Percentiles rank a stretch among this genome's conserved stretches.
Conservation (phyloP, 92 coral and sea anemone species). For the Virgularia gustaviana region DNA sequence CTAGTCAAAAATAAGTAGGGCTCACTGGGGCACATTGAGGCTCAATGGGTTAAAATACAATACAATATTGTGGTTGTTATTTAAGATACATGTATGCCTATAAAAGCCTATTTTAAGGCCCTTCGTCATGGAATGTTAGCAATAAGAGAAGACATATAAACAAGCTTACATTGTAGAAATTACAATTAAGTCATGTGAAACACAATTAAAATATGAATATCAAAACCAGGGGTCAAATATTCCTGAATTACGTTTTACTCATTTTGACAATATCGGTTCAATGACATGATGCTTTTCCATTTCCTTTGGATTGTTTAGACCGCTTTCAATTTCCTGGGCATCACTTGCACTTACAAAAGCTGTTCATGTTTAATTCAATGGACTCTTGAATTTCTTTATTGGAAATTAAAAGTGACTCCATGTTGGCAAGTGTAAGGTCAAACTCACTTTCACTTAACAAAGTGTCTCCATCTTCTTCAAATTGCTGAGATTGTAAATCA, state of each 20-base stretch:
- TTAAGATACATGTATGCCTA: background rate
- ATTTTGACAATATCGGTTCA: background rate
- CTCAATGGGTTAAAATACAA: no score
- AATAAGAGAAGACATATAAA: no score
- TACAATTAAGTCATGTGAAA: background rate
- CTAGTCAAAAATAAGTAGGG: no score
- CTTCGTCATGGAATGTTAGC: background rate
- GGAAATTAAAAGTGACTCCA: background rate
- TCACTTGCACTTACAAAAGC: background rate
- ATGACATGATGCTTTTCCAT: slow-evolving; percentile 16
- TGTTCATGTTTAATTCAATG: background rate
- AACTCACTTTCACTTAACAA: background rate
- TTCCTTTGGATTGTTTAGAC: slow-evolving; percentile 7
- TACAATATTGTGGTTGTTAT: background rate
- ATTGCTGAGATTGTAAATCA: background rate
- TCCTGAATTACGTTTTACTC: slow-evolving; percentile 7
- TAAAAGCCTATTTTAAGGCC: background rate
- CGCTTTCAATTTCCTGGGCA: slow-evolving; percentile 4
- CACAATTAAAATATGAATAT: background rate
- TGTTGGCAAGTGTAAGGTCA: slow-evolving; percentile 11
- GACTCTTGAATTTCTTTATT: background rate
- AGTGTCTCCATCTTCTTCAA: slow-evolving; percentile 1
- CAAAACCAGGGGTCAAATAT: slow-evolving; percentile 11
- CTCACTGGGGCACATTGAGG: no score
- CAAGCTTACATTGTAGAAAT: no score